A percentile compares a stretch with the other conserved stretches of the same genome.
These are phyloP conservation scores for Eumeta japonica DNA, from an alignment of 1,140 invertebrate genomes.

Conservation along the genomic window DNA sequence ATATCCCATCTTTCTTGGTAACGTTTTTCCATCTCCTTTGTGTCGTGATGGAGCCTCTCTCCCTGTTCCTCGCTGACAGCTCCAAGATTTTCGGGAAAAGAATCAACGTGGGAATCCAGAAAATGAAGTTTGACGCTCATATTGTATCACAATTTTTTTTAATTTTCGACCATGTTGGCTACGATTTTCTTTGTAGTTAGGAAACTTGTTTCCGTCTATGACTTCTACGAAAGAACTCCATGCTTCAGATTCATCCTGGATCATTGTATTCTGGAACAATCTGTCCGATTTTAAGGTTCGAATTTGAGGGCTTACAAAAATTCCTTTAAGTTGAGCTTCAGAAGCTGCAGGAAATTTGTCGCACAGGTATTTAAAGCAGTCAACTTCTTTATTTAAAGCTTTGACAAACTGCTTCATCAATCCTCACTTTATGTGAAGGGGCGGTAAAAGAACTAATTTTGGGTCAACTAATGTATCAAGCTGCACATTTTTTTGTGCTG, in stretches of 20 bases:
- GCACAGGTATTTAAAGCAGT: too few relatives aligned
- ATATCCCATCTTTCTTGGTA: slow-evolving; percentile 18
- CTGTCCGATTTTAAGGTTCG: slow-evolving; percentile 13
- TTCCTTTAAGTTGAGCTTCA: slow-evolving; percentile 20
- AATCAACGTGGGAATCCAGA: slow-evolving; percentile 13
- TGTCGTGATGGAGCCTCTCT: slow-evolving; percentile 24
- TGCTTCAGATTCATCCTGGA: slow-evolving; percentile 6
- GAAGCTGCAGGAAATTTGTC: too few relatives aligned
- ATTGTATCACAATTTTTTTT: slow-evolving; percentile 5
- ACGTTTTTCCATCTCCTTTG: slow-evolving; percentile 17
- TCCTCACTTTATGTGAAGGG: too few relatives aligned
- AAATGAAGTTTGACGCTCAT: slow-evolving; percentile 14
- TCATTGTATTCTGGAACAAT: slow-evolving; percentile 11
- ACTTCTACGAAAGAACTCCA: slow-evolving; percentile 9
- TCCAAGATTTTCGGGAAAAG: slow-evolving; percentile 21
- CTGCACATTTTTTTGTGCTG: too few relatives aligned
- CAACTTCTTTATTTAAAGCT: too few relatives aligned
- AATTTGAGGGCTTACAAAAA: too few relatives aligned
- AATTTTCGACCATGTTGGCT: slow-evolving; percentile 9
- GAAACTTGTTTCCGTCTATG: slow-evolving; percentile 6
- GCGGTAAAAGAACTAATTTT: too few relatives aligned
- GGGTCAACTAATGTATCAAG: too few relatives aligned
- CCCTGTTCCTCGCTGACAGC: too few relatives aligned
- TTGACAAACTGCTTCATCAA: too few relatives aligned
- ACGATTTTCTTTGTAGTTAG: slow-evolving; percentile 16